Evolutionary conservation across 2,113 vertebrate genomes (phyloP), one percentile per base, ranked within the genome.

Genomic region (Indri indri): DNA sequence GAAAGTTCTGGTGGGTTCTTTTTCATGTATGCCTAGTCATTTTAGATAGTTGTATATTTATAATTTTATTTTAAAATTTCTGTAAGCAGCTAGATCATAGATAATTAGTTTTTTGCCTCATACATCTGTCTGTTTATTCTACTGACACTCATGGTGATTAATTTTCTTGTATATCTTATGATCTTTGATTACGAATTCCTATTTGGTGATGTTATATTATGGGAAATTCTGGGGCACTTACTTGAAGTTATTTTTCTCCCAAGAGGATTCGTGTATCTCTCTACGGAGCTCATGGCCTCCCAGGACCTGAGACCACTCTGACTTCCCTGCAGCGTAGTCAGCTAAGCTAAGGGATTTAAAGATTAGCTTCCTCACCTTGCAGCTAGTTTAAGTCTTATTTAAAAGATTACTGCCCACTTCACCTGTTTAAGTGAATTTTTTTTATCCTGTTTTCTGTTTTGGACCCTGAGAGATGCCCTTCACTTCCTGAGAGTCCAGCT

Each of bases 51-150:
- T 4, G 80, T 84, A 79, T 74, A 66, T 61, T 81, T 73, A 45
- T 54, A 27, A 54, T 47, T 90, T 94, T 47, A 85, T 37, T 86
- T 95, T 84, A 23, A 23, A 76, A 42, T 80, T 73, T 88, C 32
- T 65, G 91, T 66, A 84, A 84, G 87, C 18, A 88, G 16, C 81
- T 90, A 63, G 30, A 94, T 66, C 17, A 73, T 37, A 34, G 45
- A 32, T 52, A 68, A 68, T 61, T 59, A 82, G 76, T 52, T 47
- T 65, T 82, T 88, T 59, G 77, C 25, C 42, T 68, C n/a, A 79
- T 76, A 80, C 80, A 74, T 52, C 34, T 79, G 11, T 74, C 66
- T 82, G 45, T 81, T 92, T 87, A 85, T 94, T 93, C 34, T 91
- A 50, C 32, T 54, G 34, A 52, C 40, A 68, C 6, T 88, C 23